phyloP scores from a whole-genome alignment of 53 echinoderm and acorn worm species.

The Hippasteria phrygiana region DNA sequence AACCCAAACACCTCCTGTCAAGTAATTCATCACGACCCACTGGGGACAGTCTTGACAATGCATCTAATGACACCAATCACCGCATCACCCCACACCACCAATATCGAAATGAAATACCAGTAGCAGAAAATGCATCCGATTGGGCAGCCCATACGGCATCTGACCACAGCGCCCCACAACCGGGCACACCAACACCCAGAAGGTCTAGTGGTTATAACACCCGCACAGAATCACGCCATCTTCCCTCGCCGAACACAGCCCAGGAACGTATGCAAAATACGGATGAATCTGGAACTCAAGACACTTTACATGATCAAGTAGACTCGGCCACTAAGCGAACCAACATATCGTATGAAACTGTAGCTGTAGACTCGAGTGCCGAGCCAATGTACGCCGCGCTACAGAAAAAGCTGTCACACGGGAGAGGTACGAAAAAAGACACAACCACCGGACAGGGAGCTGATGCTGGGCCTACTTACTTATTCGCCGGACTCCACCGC shows the following conservation, averaged over 20 bases:
- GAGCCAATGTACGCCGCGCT: neutral
- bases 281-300: neutral
- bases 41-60: neutral
- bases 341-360: neutral
- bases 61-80: neutral
- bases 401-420: neutral
- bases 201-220: neutral
- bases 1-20: neutral
- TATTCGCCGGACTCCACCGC: too few relatives aligned
- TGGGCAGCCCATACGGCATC: neutral
- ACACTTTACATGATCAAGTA: neutral
- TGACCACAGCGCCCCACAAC: neutral
- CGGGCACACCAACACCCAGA: neutral
- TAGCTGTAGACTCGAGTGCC: neutral
- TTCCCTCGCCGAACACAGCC: neutral
- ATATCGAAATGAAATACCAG: neutral
- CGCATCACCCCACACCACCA: neutral
- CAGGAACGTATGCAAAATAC: neutral
- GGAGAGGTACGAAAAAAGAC: neutral
- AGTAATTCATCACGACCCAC: neutral
- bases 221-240: neutral
- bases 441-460: neutral
- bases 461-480: neutral
- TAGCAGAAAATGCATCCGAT: neutral
- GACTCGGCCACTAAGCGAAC: neutral